These are phyloP conservation scores for Aurelia sp. DNA, from an alignment of 30 jellyfish, hydroid and myxozoan species.

Conservation along the genomic window DNA sequence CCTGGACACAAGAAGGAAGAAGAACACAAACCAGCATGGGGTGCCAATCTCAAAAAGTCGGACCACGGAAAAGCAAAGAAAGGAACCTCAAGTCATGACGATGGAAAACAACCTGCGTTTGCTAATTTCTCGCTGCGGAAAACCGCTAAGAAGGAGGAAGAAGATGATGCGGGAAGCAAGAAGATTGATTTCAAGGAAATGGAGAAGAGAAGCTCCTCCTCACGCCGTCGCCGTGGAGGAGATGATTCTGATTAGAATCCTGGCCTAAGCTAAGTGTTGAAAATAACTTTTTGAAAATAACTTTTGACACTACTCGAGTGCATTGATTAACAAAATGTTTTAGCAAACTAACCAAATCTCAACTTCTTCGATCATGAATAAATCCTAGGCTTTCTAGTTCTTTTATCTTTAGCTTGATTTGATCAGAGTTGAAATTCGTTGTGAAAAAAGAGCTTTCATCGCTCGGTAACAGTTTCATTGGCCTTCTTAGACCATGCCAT, in stretches of 20 bases:
- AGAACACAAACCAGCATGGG: constrained; percentile 80
- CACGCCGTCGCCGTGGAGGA: constrained; percentile 90
- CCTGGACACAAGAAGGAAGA: constrained; percentile 77
- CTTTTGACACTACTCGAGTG: constrained; percentile 67
- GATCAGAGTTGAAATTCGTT: too few relatives aligned
- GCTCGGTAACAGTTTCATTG: too few relatives aligned
- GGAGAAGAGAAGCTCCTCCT: constrained; percentile 52
- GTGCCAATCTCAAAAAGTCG: constrained; percentile 69
- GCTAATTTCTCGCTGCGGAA: constrained; percentile 68
- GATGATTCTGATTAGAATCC: constrained; percentile 76
- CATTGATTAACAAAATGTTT: constrained; percentile 30
- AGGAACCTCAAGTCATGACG: constrained; percentile 36
- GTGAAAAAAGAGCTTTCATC: too few relatives aligned
- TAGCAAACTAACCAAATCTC: background rate
- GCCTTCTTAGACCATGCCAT: too few relatives aligned
- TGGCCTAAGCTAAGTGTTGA: background rate
- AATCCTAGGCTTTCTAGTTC: too few relatives aligned
- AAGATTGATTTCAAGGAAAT: constrained; percentile 65
- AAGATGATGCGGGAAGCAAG: constrained; percentile 46
- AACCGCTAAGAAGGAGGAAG: constrained; percentile 70
- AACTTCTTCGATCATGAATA: too few relatives aligned
- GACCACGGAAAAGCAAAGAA: constrained; percentile 36
- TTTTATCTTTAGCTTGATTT: too few relatives aligned
- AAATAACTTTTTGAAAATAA: background rate
- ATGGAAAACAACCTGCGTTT: constrained; percentile 46